Evolutionary conservation across 2,797 vertebrate genomes (phyloP).

Genomic region (Characodon lateralis): DNA sequence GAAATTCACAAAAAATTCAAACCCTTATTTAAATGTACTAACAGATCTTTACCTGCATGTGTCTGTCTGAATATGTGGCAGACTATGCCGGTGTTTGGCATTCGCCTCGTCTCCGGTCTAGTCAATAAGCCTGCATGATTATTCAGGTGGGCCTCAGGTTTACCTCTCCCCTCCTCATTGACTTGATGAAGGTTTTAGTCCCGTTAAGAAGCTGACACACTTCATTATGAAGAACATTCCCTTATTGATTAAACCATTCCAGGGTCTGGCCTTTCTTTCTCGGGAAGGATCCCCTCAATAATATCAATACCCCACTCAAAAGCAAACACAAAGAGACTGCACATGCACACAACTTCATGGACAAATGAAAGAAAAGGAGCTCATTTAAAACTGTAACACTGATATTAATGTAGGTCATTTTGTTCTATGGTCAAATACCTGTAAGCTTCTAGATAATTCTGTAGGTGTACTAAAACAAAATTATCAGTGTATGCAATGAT

Average conservation of each 20-base stretch:
- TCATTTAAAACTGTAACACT: neutral
- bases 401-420: neutral
- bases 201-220: constrained; percentile 92
- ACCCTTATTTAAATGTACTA: neutral
- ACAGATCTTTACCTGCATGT: constrained; percentile 17
- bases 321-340: constrained; percentile 18
- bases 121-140: constrained; percentile 78
- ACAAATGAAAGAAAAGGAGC: neutral
- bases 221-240: constrained; percentile 90
- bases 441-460: neutral
- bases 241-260: constrained; percentile 95
- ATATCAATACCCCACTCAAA: constrained; percentile 48
- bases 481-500: neutral
- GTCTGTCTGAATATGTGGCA: constrained; percentile 27
- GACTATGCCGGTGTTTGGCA: constrained; percentile 54
- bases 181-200: constrained; percentile 86
- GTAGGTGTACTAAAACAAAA: neutral
- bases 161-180: constrained; percentile 78
- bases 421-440: neutral
- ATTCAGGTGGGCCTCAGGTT: constrained; percentile 80
- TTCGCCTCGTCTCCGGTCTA: constrained; percentile 50
- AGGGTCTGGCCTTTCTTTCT: constrained; percentile 81
- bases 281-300: constrained; percentile 79
- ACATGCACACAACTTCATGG: constrained; percentile 9
- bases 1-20: neutral